Conservation (phyloP, 2,113 vertebrate genomes). For the Leptobrachium ailaonicum region DNA sequence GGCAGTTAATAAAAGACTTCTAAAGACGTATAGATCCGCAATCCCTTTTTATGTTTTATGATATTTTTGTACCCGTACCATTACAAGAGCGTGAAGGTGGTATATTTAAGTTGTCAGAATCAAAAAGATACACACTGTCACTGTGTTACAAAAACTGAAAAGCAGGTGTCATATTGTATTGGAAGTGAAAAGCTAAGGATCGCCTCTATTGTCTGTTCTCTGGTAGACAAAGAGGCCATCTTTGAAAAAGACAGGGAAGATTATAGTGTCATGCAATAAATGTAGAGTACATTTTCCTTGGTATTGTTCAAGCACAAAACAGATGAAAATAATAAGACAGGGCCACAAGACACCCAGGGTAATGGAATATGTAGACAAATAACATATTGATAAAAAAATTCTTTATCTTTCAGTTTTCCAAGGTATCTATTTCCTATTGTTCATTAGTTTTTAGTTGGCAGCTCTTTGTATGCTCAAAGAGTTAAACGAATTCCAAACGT, state of each 20-base stretch:
- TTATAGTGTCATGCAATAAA: slow-evolving; percentile 49
- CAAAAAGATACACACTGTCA: slow-evolving; percentile 33
- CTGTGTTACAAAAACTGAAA: slow-evolving; percentile 32
- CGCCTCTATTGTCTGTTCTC: slow-evolving; percentile 40
- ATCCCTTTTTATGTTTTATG: slow-evolving; percentile 25
- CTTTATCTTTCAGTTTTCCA: too few relatives aligned
- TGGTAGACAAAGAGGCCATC: slow-evolving; percentile 47
- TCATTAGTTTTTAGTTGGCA: too few relatives aligned
- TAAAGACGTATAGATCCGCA: slow-evolving; percentile 26
- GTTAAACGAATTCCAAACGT: too few relatives aligned
- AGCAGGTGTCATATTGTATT: slow-evolving; percentile 47
- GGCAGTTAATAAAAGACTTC: slow-evolving; percentile 10
- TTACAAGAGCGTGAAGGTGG: slow-evolving; percentile 42
- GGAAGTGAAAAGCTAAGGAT: slow-evolving; percentile 38
- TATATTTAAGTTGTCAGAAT: slow-evolving; percentile 50
- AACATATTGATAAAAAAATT: not conserved
- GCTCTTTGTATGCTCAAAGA: too few relatives aligned
- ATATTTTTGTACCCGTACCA: slow-evolving; percentile 37
- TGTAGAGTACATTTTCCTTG: slow-evolving; percentile 40
- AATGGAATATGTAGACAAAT: slow-evolving; percentile 1
- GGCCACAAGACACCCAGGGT: not conserved
- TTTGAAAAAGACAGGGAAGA: slow-evolving; percentile 47
- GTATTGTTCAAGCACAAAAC: slow-evolving; percentile 26
- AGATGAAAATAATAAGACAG: slow-evolving; percentile 42
- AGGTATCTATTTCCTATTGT: too few relatives aligned